Percentiles rank a stretch among this genome's conserved stretches.
These are phyloP conservation scores for Julus scandinavius DNA, from an alignment of 2,888 invertebrate species.

Conservation along the genomic window DNA sequence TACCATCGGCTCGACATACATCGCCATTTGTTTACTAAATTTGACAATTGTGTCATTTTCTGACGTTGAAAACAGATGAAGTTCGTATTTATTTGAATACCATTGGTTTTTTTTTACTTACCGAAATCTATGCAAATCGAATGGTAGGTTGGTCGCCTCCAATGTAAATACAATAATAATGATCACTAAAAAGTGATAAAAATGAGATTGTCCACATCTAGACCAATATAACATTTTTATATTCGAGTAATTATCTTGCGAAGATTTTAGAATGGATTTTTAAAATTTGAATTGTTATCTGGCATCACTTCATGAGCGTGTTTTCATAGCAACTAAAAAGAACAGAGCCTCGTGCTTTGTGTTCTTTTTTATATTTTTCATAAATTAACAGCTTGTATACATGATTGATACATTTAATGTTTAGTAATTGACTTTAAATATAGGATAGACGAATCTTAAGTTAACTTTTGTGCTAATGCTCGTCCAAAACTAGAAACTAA, in stretches of 20 bases:
- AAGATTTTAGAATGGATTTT: background rate
- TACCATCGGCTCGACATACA: slow-evolving; percentile 8
- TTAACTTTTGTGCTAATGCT: too few relatives aligned
- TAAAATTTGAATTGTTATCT: background rate
- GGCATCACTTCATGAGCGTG: background rate
- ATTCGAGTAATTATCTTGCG: background rate
- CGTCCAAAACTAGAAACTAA: too few relatives aligned
- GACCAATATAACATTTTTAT: background rate
- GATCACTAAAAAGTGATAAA: slow-evolving; percentile 15
- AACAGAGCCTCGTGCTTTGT: background rate
- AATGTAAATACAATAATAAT: slow-evolving; percentile 41
- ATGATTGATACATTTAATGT: too few relatives aligned
- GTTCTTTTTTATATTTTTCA: too few relatives aligned
- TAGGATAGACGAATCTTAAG: too few relatives aligned
- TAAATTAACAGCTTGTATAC: too few relatives aligned
- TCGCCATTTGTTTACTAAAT: slow-evolving; percentile 1
- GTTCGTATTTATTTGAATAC: background rate
- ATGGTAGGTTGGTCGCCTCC: slow-evolving; percentile 37
- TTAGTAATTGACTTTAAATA: too few relatives aligned
- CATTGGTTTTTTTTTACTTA: background rate
- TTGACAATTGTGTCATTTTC: background rate
- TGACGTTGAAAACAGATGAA: background rate
- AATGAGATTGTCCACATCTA: background rate
- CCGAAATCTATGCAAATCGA: background rate
- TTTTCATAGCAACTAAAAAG: background rate